Evolutionary conservation across 2,888 invertebrate genomes (phyloP).

Genomic region (Hartigia nigra): DNA sequence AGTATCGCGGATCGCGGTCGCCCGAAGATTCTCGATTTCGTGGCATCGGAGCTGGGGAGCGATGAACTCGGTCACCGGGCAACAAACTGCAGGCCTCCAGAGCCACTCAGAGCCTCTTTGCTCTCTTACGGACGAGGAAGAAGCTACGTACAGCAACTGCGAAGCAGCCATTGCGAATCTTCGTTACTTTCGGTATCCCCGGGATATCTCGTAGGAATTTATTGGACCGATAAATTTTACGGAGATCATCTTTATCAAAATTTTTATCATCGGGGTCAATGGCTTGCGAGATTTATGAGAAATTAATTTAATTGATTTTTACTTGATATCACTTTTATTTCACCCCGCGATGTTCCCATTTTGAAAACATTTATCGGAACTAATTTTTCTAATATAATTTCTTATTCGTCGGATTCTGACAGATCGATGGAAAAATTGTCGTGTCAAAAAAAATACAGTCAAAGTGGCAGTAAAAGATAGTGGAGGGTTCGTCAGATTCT

Average conservation of each 20-base stretch:
- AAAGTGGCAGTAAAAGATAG: too few relatives aligned
- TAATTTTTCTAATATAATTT: too few relatives aligned
- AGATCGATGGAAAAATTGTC: too few relatives aligned
- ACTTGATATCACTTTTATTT: too few relatives aligned
- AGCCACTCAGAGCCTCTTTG: slow-evolving; percentile 10
- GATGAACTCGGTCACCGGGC: slow-evolving; percentile 67
- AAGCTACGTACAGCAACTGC: neutral
- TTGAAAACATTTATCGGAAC: too few relatives aligned
- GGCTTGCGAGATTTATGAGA: neutral
- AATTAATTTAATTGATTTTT: too few relatives aligned
- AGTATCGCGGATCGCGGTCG: slow-evolving; percentile 21
- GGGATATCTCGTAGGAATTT: neutral
- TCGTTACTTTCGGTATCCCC: neutral
- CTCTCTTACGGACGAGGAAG: neutral
- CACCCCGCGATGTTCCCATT: too few relatives aligned
- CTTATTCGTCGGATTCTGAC: too few relatives aligned
- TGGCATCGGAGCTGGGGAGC: slow-evolving; percentile 50
- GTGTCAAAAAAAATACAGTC: too few relatives aligned
- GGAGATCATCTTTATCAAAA: neutral
- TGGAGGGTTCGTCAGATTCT: too few relatives aligned
- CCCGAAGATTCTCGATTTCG: slow-evolving; percentile 63
- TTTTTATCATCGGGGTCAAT: neutral
- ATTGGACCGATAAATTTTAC: neutral
- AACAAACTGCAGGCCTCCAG: slow-evolving; percentile 62
- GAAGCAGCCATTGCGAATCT: neutral